Evolutionary conservation across 2,888 invertebrate genomes (phyloP).

Genomic region (Cantharis rustica): DNA sequence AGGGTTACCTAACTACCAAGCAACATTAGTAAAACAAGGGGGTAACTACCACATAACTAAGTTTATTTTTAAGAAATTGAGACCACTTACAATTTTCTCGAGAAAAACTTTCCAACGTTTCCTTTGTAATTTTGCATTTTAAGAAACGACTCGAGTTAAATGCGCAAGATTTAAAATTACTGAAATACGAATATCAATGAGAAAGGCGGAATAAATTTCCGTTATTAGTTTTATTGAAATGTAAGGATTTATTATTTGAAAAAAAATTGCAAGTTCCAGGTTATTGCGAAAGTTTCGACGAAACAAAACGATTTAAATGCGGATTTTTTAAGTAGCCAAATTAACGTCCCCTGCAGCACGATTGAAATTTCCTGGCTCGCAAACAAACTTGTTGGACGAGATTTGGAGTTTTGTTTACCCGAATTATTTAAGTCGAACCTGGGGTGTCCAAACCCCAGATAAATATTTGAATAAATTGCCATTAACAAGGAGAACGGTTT

Average conservation of each 20-base stretch:
- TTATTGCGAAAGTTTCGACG: neutral
- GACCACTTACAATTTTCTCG: conserved; percentile 3
- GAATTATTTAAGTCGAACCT: neutral
- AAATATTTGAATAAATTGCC: neutral
- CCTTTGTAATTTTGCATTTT: neutral
- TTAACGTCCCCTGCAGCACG: neutral
- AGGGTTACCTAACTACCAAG: conserved; percentile 15
- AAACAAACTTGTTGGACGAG: neutral
- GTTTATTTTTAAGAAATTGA: conserved; percentile 1
- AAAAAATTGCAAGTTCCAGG: neutral
- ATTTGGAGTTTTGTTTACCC: neutral
- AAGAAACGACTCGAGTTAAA: neutral
- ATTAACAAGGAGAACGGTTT: neutral
- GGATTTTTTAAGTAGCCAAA: neutral
- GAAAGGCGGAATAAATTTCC: neutral
- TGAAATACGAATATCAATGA: neutral
- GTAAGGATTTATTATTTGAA: neutral
- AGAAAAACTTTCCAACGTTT: neutral
- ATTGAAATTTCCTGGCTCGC: neutral
- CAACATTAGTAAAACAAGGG: neutral
- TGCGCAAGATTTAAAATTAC: neutral
- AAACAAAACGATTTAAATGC: neutral
- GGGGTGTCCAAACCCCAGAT: neutral
- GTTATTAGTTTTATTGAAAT: neutral
- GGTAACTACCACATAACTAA: conserved; percentile 1